These are phyloP conservation scores for Osmerus eperlanus DNA, from an alignment of 2,113 vertebrate species.

Conservation along the genomic window DNA sequence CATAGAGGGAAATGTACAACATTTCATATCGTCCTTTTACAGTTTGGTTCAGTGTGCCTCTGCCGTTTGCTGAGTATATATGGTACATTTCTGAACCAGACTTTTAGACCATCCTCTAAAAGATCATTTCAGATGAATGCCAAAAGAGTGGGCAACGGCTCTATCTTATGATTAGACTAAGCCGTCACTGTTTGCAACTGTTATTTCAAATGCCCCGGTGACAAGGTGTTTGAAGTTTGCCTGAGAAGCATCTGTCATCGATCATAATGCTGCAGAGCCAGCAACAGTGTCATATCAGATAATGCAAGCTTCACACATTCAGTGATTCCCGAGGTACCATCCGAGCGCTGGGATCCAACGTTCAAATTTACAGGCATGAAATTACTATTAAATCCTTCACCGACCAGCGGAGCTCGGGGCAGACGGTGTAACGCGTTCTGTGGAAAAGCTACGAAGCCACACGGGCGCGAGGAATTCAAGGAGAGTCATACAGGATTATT, in stretches of 20 bases:
- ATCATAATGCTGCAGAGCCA: conserved; percentile 51
- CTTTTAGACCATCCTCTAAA: conserved; percentile 18
- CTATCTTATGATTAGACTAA: conserved; percentile 36
- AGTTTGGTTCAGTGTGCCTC: too few relatives aligned
- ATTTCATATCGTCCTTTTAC: too few relatives aligned
- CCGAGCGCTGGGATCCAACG: conserved; percentile 49
- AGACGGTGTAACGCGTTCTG: conserved; percentile 16
- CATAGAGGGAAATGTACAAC: too few relatives aligned
- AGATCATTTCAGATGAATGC: conserved; percentile 10
- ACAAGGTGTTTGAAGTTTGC: conserved; percentile 46
- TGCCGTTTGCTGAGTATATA: too few relatives aligned
- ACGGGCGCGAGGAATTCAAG: conserved; percentile 39
- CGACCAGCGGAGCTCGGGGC: conserved; percentile 34
- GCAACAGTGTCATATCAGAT: conserved; percentile 62
- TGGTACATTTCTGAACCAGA: too few relatives aligned
- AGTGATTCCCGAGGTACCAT: conserved; percentile 51
- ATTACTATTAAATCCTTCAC: conserved; percentile 55
- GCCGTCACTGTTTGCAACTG: conserved; percentile 32
- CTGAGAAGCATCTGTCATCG: conserved; percentile 57
- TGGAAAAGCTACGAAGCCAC: conserved; percentile 22
- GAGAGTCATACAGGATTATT: conserved; percentile 35
- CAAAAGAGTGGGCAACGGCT: conserved; percentile 16
- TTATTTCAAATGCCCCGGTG: conserved; percentile 36
- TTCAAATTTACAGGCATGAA: conserved; percentile 58
- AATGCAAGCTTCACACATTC: conserved; percentile 55